Evolutionary conservation across 1,140 invertebrate species (phyloP), one percentile per base, ranked within the genome.

Genomic region (Zaprionus lachaisei): DNA sequence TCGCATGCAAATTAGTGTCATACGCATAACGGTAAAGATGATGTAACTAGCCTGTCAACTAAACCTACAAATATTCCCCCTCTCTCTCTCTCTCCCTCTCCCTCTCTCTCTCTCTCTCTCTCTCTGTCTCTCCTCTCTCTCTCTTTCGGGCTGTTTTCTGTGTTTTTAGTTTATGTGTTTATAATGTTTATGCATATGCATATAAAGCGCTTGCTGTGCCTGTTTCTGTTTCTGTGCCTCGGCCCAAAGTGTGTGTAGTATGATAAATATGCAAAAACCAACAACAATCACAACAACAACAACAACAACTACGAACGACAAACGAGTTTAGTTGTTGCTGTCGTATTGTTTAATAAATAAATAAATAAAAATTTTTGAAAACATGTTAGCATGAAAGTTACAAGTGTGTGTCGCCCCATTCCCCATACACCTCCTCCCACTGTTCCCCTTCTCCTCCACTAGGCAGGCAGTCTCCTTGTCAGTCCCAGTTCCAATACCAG

Each of bases 371-470:
- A 77, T 69, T 76, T 72, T 69, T 69, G 20, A 78, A 84, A 89
- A 87, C 84, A 90, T 87, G 84, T 87, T 89, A 87, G 84, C 85
- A 84, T 84, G 84, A 74, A 79, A 74, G 38, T 83, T 87, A 89
- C 83, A 87, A 89, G 83, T 87, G 83, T 87, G 66, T 67, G 72
- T 38, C 57, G 47, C 63, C 56, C 76, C 56, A 26, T 58, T 41
- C 64, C 55, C 6, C 22, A 3, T 57, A 72, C 47, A 47, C 24
- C 34, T 14, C 15, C 51, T 22, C 15, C 34, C 6, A 28, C 22
- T 26, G 24, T 26, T 26, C 24, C 26, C 41, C 64, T 15, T 20
- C 20, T 17, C 31, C 41, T 9, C 64, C 47, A 5, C 44, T 15
- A 3, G 24, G 6, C 26, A 17, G n/a, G 5, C 66, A 57, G 38